A percentile compares a stretch with the other conserved stretches of the same genome.
These are phyloP conservation scores for Balaeniceps rex DNA, from an alignment of 2,113 vertebrate genomes.

Conservation along the genomic window DNA sequence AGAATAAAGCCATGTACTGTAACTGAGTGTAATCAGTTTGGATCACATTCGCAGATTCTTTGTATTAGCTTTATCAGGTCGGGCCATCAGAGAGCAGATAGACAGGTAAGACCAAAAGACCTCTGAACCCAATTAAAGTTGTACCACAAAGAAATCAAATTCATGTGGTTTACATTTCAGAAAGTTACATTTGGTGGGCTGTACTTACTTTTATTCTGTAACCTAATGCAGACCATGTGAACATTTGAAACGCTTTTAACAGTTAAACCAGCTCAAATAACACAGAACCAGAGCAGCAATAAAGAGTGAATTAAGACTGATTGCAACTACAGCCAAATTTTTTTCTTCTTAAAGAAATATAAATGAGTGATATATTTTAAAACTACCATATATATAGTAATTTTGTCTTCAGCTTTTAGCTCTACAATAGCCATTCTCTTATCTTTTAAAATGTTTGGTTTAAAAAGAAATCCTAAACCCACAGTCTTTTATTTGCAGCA, in stretches of 20 bases:
- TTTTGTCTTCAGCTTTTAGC: constrained; percentile 52
- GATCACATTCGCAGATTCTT: constrained; percentile 65
- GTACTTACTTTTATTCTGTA: constrained; percentile 83
- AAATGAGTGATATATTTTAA: constrained; percentile 37
- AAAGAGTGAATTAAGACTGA: constrained; percentile 86
- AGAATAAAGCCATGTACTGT: constrained; percentile 39
- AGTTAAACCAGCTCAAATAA: constrained; percentile 84
- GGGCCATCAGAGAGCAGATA: constrained; percentile 74
- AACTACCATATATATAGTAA: background rate
- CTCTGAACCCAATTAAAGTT: constrained; percentile 83
- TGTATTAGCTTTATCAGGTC: constrained; percentile 75
- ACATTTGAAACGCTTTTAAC: constrained; percentile 83
- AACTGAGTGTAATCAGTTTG: constrained; percentile 35
- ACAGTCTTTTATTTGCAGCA: background rate
- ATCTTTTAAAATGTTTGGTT: constrained; percentile 61
- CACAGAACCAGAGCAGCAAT: constrained; percentile 82
- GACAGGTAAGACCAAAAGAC: constrained; percentile 80
- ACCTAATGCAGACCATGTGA: constrained; percentile 85
- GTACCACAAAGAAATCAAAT: constrained; percentile 83
- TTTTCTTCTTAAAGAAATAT: constrained; percentile 65
- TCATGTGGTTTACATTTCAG: constrained; percentile 85
- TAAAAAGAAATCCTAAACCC: constrained; percentile 57
- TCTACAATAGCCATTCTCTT: constrained; percentile 45
- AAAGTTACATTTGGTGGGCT: constrained; percentile 82
- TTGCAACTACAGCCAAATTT: constrained; percentile 75